Evolutionary conservation across 2,113 vertebrate species (phyloP).

Genomic region (Istiophorus platypterus): DNA sequence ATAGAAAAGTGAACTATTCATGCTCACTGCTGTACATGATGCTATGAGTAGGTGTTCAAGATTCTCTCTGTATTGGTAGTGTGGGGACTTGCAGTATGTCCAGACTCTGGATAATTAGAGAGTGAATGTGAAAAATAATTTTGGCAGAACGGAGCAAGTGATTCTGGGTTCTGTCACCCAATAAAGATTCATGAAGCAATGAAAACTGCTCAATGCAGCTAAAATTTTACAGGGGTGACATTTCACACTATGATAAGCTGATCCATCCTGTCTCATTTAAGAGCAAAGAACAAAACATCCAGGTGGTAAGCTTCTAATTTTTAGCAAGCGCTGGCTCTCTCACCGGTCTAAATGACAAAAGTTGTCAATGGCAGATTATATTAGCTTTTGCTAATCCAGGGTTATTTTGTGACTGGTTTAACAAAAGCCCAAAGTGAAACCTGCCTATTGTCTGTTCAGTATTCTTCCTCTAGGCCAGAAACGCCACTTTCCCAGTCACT

Average conservation of each 20-base stretch:
- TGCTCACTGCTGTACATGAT: not conserved
- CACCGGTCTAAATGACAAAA: not conserved
- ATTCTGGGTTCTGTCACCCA: not conserved
- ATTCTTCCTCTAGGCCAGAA: too few species aligned
- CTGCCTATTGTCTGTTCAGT: too few species aligned
- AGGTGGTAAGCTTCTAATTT: too few species aligned
- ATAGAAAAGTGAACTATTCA: conserved; percentile 21
- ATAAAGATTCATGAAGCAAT: not conserved
- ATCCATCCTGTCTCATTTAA: not conserved
- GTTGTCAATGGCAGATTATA: too few species aligned
- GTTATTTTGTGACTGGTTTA: not conserved
- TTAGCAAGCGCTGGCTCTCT: too few species aligned
- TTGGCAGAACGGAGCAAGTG: not conserved
- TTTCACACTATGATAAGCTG: not conserved
- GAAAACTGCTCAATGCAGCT: not conserved
- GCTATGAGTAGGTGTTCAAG: not conserved
- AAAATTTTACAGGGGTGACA: not conserved
- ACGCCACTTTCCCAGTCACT: too few species aligned
- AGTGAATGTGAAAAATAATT: not conserved
- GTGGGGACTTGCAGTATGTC: not conserved
- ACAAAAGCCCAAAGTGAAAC: too few species aligned
- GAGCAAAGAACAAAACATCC: not conserved
- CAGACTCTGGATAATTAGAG: not conserved
- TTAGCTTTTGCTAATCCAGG: not conserved
- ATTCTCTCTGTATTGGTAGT: not conserved